These are phyloP conservation scores for Miniopterus natalensis DNA, from an alignment of 2,113 vertebrate genomes.

Conservation along the genomic window DNA sequence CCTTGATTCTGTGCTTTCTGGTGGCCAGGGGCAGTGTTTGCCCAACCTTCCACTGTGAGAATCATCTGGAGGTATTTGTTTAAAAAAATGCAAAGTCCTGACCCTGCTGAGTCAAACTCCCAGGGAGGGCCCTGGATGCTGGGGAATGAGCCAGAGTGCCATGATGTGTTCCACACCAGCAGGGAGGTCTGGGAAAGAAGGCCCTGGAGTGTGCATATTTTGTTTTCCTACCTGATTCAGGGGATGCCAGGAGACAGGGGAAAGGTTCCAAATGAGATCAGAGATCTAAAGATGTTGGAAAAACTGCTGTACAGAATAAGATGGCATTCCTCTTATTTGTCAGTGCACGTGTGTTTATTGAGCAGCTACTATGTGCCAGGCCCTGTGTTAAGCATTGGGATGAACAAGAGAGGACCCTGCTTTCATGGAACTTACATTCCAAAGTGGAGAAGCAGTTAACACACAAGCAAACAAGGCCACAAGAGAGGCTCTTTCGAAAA, in stretches of 20 bases:
- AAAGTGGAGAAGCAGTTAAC: neutral
- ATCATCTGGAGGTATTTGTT: neutral
- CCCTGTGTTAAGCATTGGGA: neutral
- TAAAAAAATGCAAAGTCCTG: neutral
- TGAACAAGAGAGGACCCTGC: neutral
- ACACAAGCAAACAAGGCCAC: neutral
- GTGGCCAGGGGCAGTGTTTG: neutral
- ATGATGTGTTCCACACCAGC: accelerated
- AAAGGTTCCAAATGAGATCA: neutral
- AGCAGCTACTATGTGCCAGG: neutral
- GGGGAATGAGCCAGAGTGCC: neutral
- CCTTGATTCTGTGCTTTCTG: neutral
- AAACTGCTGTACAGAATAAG: neutral
- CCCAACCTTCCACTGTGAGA: neutral
- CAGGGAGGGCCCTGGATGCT: neutral
- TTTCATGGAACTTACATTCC: neutral
- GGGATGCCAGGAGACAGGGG: neutral
- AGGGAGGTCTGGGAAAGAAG: neutral
- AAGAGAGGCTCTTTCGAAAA: neutral
- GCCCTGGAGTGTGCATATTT: accelerated
- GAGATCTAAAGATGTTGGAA: too few species aligned
- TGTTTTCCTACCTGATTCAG: neutral
- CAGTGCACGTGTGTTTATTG: accelerated
- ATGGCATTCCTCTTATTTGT: neutral
- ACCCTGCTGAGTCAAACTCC: neutral